phyloP scores from a whole-genome alignment of 2,797 vertebrate genomes.

The Zalophus californianus region DNA sequence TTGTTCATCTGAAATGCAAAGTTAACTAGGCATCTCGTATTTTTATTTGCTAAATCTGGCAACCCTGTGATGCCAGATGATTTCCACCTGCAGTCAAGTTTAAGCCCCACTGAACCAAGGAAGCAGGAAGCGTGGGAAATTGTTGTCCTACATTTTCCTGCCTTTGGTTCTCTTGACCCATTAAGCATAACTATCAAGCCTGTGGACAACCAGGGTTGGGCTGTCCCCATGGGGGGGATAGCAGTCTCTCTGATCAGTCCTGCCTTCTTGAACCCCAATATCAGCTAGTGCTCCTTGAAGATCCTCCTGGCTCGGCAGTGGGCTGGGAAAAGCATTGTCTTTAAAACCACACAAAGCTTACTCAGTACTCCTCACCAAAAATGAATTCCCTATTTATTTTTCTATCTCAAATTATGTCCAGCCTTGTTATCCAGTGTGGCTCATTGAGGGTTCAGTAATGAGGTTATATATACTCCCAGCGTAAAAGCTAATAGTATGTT shows the following conservation, averaged over 20 bases:
- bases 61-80: neutral
- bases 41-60: neutral
- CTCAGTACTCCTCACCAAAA: neutral
- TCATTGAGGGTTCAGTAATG: neutral
- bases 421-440: neutral
- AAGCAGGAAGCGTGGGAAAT: neutral
- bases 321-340: neutral
- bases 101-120: neutral
- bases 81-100: neutral
- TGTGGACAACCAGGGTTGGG: neutral
- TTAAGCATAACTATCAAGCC: neutral
- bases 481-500: neutral
- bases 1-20: neutral
- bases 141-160: too few species aligned
- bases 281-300: neutral
- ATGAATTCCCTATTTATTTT: neutral
- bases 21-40: neutral
- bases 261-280: neutral
- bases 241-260: neutral
- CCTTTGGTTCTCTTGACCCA: neutral
- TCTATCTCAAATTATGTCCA: neutral
- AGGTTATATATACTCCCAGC: neutral
- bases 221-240: too few species aligned
- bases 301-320: neutral
- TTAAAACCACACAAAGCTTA: neutral